A percentile compares a stretch with the other conserved stretches of the same genome.
These are phyloP conservation scores for Agrochola lychnidis DNA, from an alignment of 2,888 invertebrate genomes.

Conservation along the genomic window DNA sequence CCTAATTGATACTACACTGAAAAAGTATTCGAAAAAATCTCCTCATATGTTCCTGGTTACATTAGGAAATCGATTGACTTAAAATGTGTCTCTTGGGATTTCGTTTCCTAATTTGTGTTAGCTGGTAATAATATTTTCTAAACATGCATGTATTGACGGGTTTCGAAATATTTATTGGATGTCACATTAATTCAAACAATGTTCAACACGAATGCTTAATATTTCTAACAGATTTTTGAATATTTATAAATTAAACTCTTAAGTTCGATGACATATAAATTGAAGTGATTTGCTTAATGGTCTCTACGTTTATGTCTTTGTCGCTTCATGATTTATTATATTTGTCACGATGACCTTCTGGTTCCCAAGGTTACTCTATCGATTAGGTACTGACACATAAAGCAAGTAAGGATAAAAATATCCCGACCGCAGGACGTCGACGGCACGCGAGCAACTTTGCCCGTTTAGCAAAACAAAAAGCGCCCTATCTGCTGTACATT, in stretches of 20 bases:
- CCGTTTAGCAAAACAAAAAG: slow-evolving; percentile 70
- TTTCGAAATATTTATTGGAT: slow-evolving; percentile 43
- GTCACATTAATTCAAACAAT: slow-evolving; percentile 58
- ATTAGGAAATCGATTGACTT: slow-evolving; percentile 72
- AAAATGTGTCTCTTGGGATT: slow-evolving; percentile 69
- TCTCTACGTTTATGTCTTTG: slow-evolving; percentile 26
- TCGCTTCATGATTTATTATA: slow-evolving; percentile 42
- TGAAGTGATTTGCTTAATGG: slow-evolving; percentile 40
- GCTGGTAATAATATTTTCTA: slow-evolving; percentile 43
- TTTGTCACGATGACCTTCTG: slow-evolving; percentile 61
- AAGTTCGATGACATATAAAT: slow-evolving; percentile 42
- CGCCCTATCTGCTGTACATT: slow-evolving; percentile 60
- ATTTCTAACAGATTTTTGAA: slow-evolving; percentile 35
- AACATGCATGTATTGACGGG: slow-evolving; percentile 16
- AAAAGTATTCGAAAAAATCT: slow-evolving; percentile 71
- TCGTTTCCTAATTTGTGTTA: slow-evolving; percentile 62
- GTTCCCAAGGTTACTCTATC: slow-evolving; percentile 66
- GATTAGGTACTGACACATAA: slow-evolving; percentile 62
- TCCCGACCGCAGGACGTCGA: slow-evolving; percentile 61
- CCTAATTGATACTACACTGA: slow-evolving; percentile 74
- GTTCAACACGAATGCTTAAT: slow-evolving; percentile 56
- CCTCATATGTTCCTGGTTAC: slow-evolving; percentile 83
- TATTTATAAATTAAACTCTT: slow-evolving; percentile 40
- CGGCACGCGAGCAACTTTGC: slow-evolving; percentile 69
- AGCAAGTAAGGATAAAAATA: slow-evolving; percentile 61